Evolutionary conservation across 2,113 vertebrate genomes (phyloP), one percentile per base, ranked within the genome.

Genomic region (Lasiurus borealis): DNA sequence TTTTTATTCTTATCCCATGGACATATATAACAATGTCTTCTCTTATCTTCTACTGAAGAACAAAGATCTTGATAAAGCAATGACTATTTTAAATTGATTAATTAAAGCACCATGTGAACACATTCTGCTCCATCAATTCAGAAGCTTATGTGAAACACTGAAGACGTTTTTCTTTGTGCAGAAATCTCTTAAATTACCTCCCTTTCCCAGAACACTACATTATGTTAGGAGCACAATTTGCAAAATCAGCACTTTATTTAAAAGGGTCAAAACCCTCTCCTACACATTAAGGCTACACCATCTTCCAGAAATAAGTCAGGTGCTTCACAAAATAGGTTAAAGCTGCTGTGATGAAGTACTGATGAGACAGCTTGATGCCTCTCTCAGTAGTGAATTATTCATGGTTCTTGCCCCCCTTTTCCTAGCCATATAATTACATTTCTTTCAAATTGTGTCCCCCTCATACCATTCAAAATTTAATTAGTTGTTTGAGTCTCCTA

Each of bases 161-260:
- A 64, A 68, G 83, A 52, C 71, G 15, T 86, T 80, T 50, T 86
- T 59, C 80, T 68, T 57, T 89, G 69, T 85, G 23, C 29, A 13
- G 21, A 68, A 23, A 34, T 59, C 29, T 87, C 19, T 85, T 93
- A 82, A 46, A 73, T 96, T 34, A 88, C 40, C 25, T 80, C 16
- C 16, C 36, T 85, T 96, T 85, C 71, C 12, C 68, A 50, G 44
- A 93, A 88, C 21, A 29, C 18, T 50, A 4, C 29, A 46, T 81
- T 86, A 72, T n/a, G 12, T 72, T 25, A 92, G 31, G 54, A 85
- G 10, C 88, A 85, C 31, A 91, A 9, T 78, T 59, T 92, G 84
- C n/a, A 66, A 85, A 85, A 76, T 95, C 96, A 93, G 87, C 75
- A 81, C 59, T 95, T 95, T 93, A 52, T 40, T 27, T n/a, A 50